Evolutionary conservation across 1,140 invertebrate species (phyloP).

Genomic region (Heliconius nattereri): DNA sequence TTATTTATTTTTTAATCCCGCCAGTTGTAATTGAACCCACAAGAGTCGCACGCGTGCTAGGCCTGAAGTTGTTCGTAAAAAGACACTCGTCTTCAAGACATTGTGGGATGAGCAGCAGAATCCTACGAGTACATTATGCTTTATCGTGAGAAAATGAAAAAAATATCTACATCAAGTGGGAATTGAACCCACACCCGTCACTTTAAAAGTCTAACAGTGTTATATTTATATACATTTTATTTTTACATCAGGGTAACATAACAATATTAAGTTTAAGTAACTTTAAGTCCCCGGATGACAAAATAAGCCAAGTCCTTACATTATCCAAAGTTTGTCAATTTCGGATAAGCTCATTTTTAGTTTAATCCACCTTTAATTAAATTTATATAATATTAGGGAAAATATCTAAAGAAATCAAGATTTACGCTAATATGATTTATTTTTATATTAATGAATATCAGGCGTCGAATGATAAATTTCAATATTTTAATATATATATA

Average conservation of each 20-base stretch:
- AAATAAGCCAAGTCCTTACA: not conserved
- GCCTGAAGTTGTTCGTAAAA: too few relatives aligned
- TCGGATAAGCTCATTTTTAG: slow-evolving; percentile 1
- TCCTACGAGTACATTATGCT: too few relatives aligned
- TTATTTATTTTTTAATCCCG: too few relatives aligned
- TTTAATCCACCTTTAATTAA: not conserved
- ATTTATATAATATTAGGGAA: not conserved
- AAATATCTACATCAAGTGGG: not conserved
- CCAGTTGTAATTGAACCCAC: too few relatives aligned
- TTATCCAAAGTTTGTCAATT: not conserved
- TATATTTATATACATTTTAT: not conserved
- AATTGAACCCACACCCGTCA: not conserved
- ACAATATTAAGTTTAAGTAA: not conserved
- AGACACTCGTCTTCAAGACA: too few relatives aligned
- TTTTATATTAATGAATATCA: not conserved
- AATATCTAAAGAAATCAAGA: not conserved
- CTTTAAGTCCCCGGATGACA: not conserved
- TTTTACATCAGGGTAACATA: not conserved
- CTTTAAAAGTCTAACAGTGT: too few relatives aligned
- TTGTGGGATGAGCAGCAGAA: too few relatives aligned
- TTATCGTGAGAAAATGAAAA: too few relatives aligned
- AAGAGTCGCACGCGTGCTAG: too few relatives aligned
- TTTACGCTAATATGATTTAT: not conserved
- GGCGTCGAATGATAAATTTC: too few relatives aligned
- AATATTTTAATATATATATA: too few relatives aligned